Conservation (phyloP, 2,888 invertebrate genomes). For the Pyrrhia umbra region DNA sequence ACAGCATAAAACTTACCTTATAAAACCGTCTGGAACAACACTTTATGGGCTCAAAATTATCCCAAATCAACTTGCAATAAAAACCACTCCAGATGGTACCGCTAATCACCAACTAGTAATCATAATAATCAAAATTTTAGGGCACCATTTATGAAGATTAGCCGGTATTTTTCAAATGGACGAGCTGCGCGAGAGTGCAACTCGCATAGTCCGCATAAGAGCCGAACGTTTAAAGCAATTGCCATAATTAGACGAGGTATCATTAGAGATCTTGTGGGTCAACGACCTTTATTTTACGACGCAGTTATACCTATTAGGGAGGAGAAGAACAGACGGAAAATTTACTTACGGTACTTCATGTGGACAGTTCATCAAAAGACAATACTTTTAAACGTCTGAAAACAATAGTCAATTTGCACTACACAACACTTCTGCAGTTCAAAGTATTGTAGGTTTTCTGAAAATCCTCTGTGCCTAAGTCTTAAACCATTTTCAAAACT, state of each 20-base stretch:
- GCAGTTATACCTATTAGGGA: slow-evolving; percentile 29
- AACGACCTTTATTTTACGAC: slow-evolving; percentile 32
- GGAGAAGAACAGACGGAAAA: slow-evolving; percentile 10
- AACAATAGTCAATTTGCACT: no score
- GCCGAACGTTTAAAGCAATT: slow-evolving; percentile 60
- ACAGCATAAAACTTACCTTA: slow-evolving; percentile 10
- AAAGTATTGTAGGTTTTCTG: no score
- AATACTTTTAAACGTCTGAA: no score
- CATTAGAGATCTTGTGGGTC: slow-evolving; percentile 57
- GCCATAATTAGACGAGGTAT: slow-evolving; percentile 62
- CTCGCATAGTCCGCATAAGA: slow-evolving; percentile 60
- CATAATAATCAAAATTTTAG: slow-evolving; percentile 58
- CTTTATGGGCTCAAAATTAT: neutral
- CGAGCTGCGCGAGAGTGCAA: slow-evolving; percentile 34
- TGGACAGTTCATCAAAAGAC: no score
- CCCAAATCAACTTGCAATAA: slow-evolving; percentile 1
- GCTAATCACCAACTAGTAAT: slow-evolving; percentile 30
- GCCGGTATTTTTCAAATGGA: slow-evolving; percentile 47
- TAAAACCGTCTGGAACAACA: neutral
- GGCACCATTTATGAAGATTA: slow-evolving; percentile 49
- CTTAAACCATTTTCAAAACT: no score
- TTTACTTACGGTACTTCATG: no score
- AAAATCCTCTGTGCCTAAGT: no score
- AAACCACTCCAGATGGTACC: slow-evolving; percentile 12
- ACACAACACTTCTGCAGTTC: no score